Percentiles rank a stretch among this genome's conserved stretches.
These are phyloP conservation scores for Drosophila pectinifera DNA, from an alignment of 1,140 invertebrate species.

Conservation along the genomic window DNA sequence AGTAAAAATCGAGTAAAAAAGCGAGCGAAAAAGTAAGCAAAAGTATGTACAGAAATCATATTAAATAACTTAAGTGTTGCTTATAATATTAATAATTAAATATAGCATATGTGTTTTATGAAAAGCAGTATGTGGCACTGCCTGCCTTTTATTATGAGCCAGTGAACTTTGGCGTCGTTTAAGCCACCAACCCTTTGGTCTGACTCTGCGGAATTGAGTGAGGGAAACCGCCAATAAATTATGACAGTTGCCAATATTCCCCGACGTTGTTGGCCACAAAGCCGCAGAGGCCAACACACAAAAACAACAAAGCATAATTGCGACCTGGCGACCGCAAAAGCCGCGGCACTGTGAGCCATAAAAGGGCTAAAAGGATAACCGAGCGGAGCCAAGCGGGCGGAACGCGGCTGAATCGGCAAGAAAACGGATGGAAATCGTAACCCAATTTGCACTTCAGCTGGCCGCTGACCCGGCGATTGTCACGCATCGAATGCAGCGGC, in stretches of 20 bases:
- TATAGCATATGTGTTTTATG: no score
- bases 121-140: no score
- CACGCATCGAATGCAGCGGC: constrained; percentile 42
- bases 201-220: not conserved
- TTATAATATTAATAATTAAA: no score
- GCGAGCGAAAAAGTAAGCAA: no score
- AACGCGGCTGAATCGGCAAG: constrained; percentile 11
- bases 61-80: no score
- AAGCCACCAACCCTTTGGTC: not conserved
- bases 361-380: constrained; percentile 24
- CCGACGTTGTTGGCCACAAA: no score
- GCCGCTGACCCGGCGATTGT: constrained; percentile 35
- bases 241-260: constrained; percentile 8
- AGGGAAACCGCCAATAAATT: constrained; percentile 2
- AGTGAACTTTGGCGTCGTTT: no score
- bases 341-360: not conserved
- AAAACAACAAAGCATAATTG: constrained; percentile 17
- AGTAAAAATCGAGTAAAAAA: no score
- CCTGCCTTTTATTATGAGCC: no score
- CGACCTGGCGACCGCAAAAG: constrained; percentile 9
- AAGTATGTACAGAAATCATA: no score
- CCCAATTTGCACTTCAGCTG: constrained; percentile 46
- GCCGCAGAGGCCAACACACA: constrained; percentile 3
- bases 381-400: not conserved
- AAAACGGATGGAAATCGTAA: constrained; percentile 1